Percentiles rank a stretch among this genome's conserved stretches.
phyloP scores from a whole-genome alignment of 2,888 invertebrate genomes.

The Lasioglossum lativentre region DNA sequence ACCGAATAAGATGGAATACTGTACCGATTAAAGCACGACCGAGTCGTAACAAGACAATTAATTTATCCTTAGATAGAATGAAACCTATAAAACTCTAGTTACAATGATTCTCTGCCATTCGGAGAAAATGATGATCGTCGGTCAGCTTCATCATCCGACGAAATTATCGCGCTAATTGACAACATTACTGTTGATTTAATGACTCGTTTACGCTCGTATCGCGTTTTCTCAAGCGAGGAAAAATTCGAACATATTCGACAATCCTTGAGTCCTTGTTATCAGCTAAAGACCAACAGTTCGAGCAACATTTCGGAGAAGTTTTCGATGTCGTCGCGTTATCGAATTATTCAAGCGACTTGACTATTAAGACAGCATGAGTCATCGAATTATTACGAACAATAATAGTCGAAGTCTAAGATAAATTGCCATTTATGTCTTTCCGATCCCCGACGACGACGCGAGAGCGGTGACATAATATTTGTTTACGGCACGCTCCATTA shows the following conservation, averaged over 20 bases:
- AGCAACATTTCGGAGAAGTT: neutral
- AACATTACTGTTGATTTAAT: neutral
- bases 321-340: neutral
- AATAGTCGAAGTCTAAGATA: neutral
- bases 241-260: neutral
- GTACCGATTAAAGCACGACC: too few species aligned
- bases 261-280: neutral
- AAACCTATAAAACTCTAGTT: neutral
- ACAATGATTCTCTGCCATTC: neutral
- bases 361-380: neutral
- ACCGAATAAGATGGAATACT: neutral
- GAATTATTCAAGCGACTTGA: neutral
- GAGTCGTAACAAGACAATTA: neutral
- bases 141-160: neutral
- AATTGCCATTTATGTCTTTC: constrained; percentile 43
- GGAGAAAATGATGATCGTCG: neutral
- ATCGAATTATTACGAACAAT: constrained; percentile 13
- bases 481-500: constrained; percentile 44
- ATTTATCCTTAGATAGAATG: neutral
- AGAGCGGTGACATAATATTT: constrained; percentile 57
- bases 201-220: neutral
- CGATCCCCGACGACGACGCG: neutral
- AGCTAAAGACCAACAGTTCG: neutral
- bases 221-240: neutral
- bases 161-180: neutral